Base-by-base conservation (phyloP, 2,888 invertebrate genomes). In the Criorhina ranunculi region DNA sequence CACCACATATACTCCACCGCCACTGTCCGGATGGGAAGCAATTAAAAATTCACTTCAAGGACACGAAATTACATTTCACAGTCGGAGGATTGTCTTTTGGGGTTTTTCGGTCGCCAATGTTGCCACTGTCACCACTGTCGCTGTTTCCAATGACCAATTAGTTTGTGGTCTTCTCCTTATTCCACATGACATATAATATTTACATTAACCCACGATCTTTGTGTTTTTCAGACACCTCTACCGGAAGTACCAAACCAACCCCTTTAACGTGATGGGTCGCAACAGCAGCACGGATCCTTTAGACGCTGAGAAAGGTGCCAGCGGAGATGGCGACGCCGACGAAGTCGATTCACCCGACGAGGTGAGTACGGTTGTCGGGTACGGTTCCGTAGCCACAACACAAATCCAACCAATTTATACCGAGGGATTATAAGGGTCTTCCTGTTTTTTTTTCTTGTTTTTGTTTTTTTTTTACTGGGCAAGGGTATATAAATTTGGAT, bases 271-370 rank as follows among this genome's bases (percentile, higher is more conserved):
- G 62, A 83, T 79, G 83, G 83, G 83, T 15, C 86, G 72, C 31
- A 85, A 87, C 40, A 83, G 86, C 35, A 86, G 83, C 62, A 76
- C 81, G 11, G 82, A 86, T 62, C 79, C 83, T 1, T 78, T 83
- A 79, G 88, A 87, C 59, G 87, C 87, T 19, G 85, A 86, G 31
- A 88, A 88, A 42, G 78, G 80, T 29, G 87, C 87, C 69, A 87
- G 87, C 33, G 88, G 88, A 80, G 89, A 89, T 76, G 90, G 88
- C 64, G 87, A 88, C 60, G 88, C 88, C 44, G 89, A 88, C 66
- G 90, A 88, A 60, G 69, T 57, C 15, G 73, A 75, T 35, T 75
- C 83, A 12, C 83, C 83, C 33, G 83, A 79, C 29, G 83, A 83
- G 83, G 79, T 83, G 73, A 83, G 79, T 83, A 77, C 57, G n/a